phyloP scores from a whole-genome alignment of 2,113 vertebrate genomes.

The Megaceryle maxima region DNA sequence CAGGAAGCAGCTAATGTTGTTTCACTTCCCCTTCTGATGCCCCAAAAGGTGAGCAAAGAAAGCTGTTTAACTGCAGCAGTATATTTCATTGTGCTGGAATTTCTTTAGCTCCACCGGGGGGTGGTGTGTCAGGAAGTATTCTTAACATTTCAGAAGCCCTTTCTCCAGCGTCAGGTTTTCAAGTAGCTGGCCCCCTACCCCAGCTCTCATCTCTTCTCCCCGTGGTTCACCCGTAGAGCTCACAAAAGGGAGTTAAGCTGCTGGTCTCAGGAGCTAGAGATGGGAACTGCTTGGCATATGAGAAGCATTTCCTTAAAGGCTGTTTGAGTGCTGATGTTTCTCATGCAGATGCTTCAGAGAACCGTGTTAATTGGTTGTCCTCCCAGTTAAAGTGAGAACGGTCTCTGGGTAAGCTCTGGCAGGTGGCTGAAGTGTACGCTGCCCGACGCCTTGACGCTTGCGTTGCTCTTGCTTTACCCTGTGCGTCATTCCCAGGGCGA shows the following conservation, averaged over 20 bases:
- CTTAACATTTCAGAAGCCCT: conserved; percentile 38
- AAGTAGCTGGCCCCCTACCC: neutral
- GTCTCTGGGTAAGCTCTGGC: accelerated
- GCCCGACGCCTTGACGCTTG: neutral
- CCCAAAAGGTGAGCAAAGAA: neutral
- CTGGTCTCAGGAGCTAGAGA: conserved; percentile 65
- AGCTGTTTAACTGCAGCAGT: neutral
- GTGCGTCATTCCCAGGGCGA: neutral
- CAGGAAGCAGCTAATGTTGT: conserved; percentile 15
- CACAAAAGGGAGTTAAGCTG: conserved; percentile 51
- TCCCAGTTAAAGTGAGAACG: accelerated
- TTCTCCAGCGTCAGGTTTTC: conserved; percentile 9
- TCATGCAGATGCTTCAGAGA: neutral
- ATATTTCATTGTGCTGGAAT: neutral
- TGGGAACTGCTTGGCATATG: neutral
- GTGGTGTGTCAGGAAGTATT: neutral
- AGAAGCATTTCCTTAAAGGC: neutral
- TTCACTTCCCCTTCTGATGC: conserved; percentile 6
- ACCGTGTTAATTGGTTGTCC: neutral
- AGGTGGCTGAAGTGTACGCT: neutral
- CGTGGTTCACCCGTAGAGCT: neutral
- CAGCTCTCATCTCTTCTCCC: conserved; percentile 21
- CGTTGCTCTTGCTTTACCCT: neutral
- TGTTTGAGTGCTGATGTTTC: neutral
- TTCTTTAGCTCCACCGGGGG: neutral